Percentiles rank a stretch among this genome's conserved stretches.
Evolutionary conservation across 1,140 invertebrate species (phyloP).

Genomic region (Caligus rogercresseyi): DNA sequence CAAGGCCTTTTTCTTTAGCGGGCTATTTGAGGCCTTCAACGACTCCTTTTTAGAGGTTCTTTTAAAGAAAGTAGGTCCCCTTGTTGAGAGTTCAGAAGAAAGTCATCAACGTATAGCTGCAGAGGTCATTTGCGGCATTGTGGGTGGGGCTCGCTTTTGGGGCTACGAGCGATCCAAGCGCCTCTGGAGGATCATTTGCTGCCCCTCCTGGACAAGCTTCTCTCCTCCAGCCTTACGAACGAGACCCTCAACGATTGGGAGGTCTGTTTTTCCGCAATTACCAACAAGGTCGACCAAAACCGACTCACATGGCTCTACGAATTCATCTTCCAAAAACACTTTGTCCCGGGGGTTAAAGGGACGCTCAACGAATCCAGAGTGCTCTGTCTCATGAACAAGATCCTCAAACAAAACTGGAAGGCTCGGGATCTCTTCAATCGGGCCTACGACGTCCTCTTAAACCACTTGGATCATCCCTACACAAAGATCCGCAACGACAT

Average conservation of each 20-base stretch:
- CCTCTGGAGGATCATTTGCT: neutral
- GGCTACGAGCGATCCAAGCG: neutral
- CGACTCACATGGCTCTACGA: constrained; percentile 12
- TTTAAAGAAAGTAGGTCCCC: neutral
- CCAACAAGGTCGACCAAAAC: constrained; percentile 4
- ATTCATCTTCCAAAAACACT: constrained; percentile 6
- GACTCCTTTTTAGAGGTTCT: constrained; percentile 4
- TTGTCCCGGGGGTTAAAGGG: neutral
- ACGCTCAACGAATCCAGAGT: neutral
- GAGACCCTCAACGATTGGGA: constrained; percentile 19
- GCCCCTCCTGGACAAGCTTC: constrained; percentile 6
- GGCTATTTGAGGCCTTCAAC: constrained; percentile 8
- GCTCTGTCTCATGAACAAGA: constrained; percentile 11
- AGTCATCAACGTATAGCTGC: constrained; percentile 13
- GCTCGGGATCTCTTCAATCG: neutral
- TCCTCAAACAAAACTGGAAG: constrained; percentile 13
- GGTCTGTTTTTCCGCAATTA: constrained; percentile 7
- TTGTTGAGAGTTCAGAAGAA: constrained; percentile 10
- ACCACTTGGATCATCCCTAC: constrained; percentile 13
- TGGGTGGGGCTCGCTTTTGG: constrained; percentile 13
- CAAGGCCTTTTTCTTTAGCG: constrained; percentile 9
- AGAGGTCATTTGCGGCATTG: constrained; percentile 13
- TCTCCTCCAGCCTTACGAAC: neutral
- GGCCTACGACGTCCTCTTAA: neutral
- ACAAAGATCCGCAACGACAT: constrained; percentile 13